Evolutionary conservation across 64 coral and sea anemone genomes (phyloP), one percentile per base, ranked within the genome.

Genomic region (Montipora capricornis): DNA sequence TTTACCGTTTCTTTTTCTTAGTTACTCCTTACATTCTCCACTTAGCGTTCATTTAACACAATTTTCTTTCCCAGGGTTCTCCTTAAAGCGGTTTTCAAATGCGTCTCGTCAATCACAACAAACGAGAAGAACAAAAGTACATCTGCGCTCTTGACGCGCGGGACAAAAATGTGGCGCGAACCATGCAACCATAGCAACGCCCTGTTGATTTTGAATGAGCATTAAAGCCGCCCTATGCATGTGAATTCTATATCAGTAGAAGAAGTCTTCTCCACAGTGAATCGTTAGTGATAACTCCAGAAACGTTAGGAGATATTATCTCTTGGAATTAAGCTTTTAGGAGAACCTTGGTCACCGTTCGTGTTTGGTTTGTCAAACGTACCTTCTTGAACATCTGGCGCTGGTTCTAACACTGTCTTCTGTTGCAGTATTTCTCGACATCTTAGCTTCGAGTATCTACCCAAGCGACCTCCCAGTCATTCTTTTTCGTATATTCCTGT

Each of bases 401-500:
- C 45, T 86, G 49, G 66, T 86, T 15, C 45, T 86, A 7, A 71
- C 6, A 86, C 66, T 84, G 12, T 68, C 59, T 85, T 86, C 3
- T 86, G 6, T 79, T 89, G 73, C 76, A 76, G 87, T n/a, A 57
- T 89, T 59, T 77, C 73, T 93, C 80, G 91, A 68, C 84, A 93
- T 87, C 76, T 68, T 77, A 93, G 92, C 92, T 80, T 80, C 92
- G 92, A 93, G 76, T 93, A 80, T 80, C 84, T 93, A 10, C 92
- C 92, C 44, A 86, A 59, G 67, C 64, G 60, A 47, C 82, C 45
- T 70, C 82, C 45, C 44, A 50, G 45, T 24, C 76, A 74, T 80
- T 93, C 75, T 60, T 73, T 86, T 20, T 86, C 82, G 0, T 86
- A 71, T 71, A 86, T 86, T 86, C 82, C 82, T 86, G 82, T 86